Evolutionary conservation across 2,888 invertebrate species (phyloP).

Genomic region (Apotomis betuletana): DNA sequence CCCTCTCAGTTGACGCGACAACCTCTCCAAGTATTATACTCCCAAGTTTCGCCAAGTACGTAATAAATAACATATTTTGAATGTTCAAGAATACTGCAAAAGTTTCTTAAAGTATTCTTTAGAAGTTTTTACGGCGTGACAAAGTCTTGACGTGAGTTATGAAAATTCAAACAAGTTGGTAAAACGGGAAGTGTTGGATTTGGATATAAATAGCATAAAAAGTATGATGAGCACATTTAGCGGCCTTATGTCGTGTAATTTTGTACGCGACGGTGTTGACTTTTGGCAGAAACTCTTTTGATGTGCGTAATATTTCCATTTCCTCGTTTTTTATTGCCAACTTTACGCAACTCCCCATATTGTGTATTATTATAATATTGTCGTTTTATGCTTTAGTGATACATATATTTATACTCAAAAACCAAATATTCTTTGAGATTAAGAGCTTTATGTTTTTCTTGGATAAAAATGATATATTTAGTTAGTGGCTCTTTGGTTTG

Average conservation of each 20-base stretch:
- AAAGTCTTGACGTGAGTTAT: slow-evolving; percentile 38
- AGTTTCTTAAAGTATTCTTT: slow-evolving; percentile 39
- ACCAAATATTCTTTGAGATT: too few relatives aligned
- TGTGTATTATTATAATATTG: too few relatives aligned
- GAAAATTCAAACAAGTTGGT: slow-evolving; percentile 33
- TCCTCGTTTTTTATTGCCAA: neutral
- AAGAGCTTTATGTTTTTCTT: too few relatives aligned
- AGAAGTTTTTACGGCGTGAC: slow-evolving; percentile 39
- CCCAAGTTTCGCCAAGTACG: slow-evolving; percentile 39
- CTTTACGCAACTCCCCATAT: neutral
- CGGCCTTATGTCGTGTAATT: neutral
- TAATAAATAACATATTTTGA: slow-evolving; percentile 45
- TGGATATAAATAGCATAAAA: slow-evolving; percentile 12
- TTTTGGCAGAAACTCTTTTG: neutral
- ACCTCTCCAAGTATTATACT: slow-evolving; percentile 38
- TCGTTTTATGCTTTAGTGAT: too few relatives aligned
- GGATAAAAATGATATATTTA: too few relatives aligned
- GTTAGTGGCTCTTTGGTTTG: too few relatives aligned
- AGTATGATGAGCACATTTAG: slow-evolving; percentile 10
- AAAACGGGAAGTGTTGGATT: slow-evolving; percentile 17
- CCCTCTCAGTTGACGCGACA: slow-evolving; percentile 42
- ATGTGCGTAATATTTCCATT: neutral
- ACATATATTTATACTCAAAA: too few relatives aligned
- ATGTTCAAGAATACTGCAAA: slow-evolving; percentile 36
- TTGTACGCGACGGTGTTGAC: neutral